A percentile compares a stretch with the other conserved stretches of the same genome.
Evolutionary conservation across 2,888 invertebrate genomes (phyloP).

Genomic region (Trachelus iudaicus): DNA sequence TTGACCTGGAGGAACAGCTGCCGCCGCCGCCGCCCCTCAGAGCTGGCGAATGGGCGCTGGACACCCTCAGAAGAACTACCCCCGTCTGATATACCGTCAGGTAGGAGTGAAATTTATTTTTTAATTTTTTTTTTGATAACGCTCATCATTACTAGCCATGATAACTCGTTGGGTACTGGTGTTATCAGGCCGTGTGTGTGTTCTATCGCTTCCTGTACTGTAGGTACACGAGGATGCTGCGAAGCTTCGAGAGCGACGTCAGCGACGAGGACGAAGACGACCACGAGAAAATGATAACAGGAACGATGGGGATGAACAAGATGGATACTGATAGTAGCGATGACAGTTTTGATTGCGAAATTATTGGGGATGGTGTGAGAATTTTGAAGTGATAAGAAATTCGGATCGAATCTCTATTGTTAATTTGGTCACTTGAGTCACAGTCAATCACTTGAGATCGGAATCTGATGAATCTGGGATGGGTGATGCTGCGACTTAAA

Average conservation of each 20-base stretch:
- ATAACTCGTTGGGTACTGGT: not conserved
- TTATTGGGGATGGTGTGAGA: not conserved
- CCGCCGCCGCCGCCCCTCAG: conserved; percentile 62
- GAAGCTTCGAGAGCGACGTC: conserved; percentile 49
- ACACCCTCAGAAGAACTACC: conserved; percentile 64
- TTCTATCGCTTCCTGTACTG: not conserved
- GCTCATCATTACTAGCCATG: not conserved
- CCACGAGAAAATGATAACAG: conserved; percentile 9
- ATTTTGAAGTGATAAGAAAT: not conserved
- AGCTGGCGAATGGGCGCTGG: conserved; percentile 66
- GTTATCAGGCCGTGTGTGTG: not conserved
- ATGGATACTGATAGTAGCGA: not conserved
- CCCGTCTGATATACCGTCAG: conserved; percentile 65
- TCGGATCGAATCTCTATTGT: not conserved
- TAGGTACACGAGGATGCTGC: conserved; percentile 58
- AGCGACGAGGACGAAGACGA: conserved; percentile 32
- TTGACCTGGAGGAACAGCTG: conserved; percentile 73
- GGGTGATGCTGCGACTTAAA: not conserved
- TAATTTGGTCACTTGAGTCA: not conserved
- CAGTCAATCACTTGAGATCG: not conserved
- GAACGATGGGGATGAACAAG: not conserved
- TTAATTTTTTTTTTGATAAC: not conserved
- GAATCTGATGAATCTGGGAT: not conserved
- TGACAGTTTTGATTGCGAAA: not conserved
- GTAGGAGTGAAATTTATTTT: conserved; percentile 35